A percentile compares a stretch with the other conserved stretches of the same genome.
These are phyloP conservation scores for Orthonyx spaldingii DNA, from an alignment of 2,113 vertebrate species.

Conservation along the genomic window DNA sequence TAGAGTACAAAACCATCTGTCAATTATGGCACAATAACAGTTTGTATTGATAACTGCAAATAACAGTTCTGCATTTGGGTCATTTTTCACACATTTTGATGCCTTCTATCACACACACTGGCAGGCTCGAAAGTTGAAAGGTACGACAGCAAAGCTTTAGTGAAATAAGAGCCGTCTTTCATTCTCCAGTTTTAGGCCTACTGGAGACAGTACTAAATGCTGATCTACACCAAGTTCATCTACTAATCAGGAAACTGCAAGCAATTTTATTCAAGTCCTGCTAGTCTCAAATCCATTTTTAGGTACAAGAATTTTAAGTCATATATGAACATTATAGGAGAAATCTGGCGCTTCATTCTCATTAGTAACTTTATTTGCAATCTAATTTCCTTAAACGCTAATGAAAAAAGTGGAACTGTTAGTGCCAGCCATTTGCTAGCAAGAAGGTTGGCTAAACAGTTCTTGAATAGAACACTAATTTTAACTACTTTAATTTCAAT, in stretches of 20 bases:
- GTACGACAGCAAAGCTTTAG: slow-evolving; percentile 31
- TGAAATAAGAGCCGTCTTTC: slow-evolving; percentile 16
- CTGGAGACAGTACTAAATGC: background rate
- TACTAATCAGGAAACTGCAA: background rate
- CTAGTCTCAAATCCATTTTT: background rate
- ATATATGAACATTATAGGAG: background rate
- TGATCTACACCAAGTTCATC: background rate
- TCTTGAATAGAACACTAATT: background rate
- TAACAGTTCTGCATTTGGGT: slow-evolving; percentile 64
- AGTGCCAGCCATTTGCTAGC: background rate
- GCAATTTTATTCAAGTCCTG: background rate
- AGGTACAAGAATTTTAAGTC: background rate
- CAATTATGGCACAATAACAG: slow-evolving; percentile 67
- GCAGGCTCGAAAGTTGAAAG: slow-evolving; percentile 55
- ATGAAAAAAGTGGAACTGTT: background rate
- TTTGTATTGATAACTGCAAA: slow-evolving; percentile 66
- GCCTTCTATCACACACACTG: slow-evolving; percentile 57
- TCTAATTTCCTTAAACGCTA: background rate
- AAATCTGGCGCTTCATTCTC: background rate
- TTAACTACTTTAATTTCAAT: background rate
- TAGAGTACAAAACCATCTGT: slow-evolving; percentile 64
- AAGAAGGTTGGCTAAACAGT: background rate
- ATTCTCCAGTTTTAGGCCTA: background rate
- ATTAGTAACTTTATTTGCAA: background rate
- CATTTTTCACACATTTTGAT: slow-evolving; percentile 66